Percentiles rank a stretch among this genome's conserved stretches.
Evolutionary conservation across 2,113 vertebrate species (phyloP).

Genomic region (Melanocharis versteri): DNA sequence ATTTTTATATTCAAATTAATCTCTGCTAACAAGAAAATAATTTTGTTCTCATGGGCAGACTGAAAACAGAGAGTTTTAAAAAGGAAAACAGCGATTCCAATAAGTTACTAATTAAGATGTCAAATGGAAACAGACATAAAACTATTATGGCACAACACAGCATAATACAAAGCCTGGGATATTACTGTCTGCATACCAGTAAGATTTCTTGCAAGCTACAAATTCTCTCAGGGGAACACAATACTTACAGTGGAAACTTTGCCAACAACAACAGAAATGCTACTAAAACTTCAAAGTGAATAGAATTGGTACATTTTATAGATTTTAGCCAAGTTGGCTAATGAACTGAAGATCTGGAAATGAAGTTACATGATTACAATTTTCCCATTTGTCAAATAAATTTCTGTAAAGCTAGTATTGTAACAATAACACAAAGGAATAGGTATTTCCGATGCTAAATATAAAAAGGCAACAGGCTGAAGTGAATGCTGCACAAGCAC

Average conservation of each 20-base stretch:
- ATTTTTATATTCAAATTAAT: background rate
- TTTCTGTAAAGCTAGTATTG: background rate
- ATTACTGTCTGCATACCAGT: slow-evolving; percentile 35
- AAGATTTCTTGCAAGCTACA: slow-evolving; percentile 8
- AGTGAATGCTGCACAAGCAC: background rate
- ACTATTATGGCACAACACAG: slow-evolving; percentile 14
- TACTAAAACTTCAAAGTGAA: slow-evolving; percentile 62
- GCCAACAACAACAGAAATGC: slow-evolving; percentile 54
- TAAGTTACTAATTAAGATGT: slow-evolving; percentile 7
- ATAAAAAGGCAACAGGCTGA: background rate
- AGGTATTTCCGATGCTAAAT: slow-evolving; percentile 11
- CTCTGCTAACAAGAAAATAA: background rate
- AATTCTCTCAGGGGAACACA: background rate
- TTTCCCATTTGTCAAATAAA: slow-evolving; percentile 64
- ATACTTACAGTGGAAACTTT: background rate
- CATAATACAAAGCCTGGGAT: background rate
- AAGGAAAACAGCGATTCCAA: background rate
- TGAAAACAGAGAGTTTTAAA: background rate
- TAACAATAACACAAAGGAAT: slow-evolving; percentile 18
- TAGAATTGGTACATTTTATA: slow-evolving; percentile 17
- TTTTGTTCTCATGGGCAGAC: background rate
- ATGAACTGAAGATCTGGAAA: slow-evolving; percentile 57
- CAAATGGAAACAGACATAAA: slow-evolving; percentile 28
- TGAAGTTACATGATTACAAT: slow-evolving; percentile 45
- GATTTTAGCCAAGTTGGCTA: slow-evolving; percentile 50